Percentiles rank a stretch among this genome's conserved stretches.
phyloP scores from a whole-genome alignment of 2,797 vertebrate genomes.

The Spondyliosoma cantharus region DNA sequence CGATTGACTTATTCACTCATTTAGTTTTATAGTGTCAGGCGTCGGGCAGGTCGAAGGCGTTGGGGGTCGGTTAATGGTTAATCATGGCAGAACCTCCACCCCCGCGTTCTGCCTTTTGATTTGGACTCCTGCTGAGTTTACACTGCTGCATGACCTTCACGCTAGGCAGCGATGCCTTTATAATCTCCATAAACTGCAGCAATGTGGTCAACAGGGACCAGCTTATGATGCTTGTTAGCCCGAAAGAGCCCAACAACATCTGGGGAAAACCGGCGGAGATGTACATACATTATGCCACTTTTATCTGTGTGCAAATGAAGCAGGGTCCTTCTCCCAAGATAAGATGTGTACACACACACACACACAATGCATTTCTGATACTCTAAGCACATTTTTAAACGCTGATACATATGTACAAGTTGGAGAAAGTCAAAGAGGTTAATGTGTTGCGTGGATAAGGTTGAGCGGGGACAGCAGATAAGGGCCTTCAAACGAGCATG shows the following conservation, averaged over 20 bases:
- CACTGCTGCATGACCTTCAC: slow-evolving; percentile 45
- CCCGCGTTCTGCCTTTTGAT: neutral
- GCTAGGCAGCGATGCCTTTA: slow-evolving; percentile 11
- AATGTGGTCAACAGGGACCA: slow-evolving; percentile 41
- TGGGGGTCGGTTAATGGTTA: too few species aligned
- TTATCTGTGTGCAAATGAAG: slow-evolving; percentile 39
- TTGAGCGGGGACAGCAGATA: slow-evolving; percentile 62
- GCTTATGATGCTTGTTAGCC: slow-evolving; percentile 37
- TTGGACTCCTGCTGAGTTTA: slow-evolving; percentile 28
- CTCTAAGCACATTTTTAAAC: slow-evolving; percentile 16
- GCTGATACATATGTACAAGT: slow-evolving; percentile 28
- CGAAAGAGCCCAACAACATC: slow-evolving; percentile 40
- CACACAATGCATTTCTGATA: slow-evolving; percentile 33
- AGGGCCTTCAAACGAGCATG: slow-evolving; percentile 44
- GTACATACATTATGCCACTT: slow-evolving; percentile 16
- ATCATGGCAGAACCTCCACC: too few species aligned
- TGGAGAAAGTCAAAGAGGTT: slow-evolving; percentile 42
- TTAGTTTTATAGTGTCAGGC: too few species aligned
- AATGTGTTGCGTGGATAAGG: slow-evolving; percentile 44
- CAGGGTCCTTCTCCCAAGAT: slow-evolving; percentile 44
- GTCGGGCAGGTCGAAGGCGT: too few species aligned
- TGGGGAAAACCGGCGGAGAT: slow-evolving; percentile 15
- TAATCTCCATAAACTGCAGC: slow-evolving; percentile 38
- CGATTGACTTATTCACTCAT: too few species aligned
- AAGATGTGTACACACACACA: slow-evolving; percentile 11